phyloP scores from a whole-genome alignment of 2,113 vertebrate genomes.

The Prochilodus magdalenae region DNA sequence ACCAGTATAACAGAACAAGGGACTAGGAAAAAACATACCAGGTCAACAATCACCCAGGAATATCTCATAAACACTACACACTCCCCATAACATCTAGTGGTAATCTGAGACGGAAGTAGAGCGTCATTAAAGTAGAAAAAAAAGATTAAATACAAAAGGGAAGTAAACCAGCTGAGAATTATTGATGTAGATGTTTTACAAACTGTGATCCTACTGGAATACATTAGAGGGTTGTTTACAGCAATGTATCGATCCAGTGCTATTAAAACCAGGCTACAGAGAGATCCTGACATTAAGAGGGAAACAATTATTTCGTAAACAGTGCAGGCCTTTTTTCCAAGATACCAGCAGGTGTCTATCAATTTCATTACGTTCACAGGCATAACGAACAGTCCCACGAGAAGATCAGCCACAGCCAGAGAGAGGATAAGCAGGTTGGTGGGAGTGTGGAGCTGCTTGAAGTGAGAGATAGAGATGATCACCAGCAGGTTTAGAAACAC shows the following conservation, averaged over 20 bases:
- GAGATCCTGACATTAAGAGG: conserved; percentile 59
- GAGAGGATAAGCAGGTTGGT: conserved; percentile 25
- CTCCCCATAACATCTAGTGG: conserved; percentile 18
- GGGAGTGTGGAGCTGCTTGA: background rate
- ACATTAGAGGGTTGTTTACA: background rate
- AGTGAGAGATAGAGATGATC: background rate
- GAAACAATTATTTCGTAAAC: conserved; percentile 52
- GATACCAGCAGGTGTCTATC: conserved; percentile 64
- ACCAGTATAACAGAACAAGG: background rate
- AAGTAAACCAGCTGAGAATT: conserved; percentile 54
- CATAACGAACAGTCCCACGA: background rate
- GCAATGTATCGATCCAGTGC: background rate
- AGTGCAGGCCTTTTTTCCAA: conserved; percentile 61
- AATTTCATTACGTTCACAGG: background rate
- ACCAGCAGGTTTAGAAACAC: conserved; percentile 28
- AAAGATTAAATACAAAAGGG: conserved; percentile 42
- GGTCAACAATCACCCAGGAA: background rate
- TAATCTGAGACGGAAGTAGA: background rate
- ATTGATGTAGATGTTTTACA: background rate
- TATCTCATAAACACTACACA: background rate
- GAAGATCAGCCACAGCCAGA: background rate
- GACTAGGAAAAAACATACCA: background rate
- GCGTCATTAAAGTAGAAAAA: conserved; percentile 18
- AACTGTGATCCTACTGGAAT: background rate
- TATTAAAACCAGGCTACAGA: conserved; percentile 48